Evolutionary conservation across 1,140 invertebrate species (phyloP), one percentile per base, ranked within the genome.

Genomic region (Colletes gigas): DNA sequence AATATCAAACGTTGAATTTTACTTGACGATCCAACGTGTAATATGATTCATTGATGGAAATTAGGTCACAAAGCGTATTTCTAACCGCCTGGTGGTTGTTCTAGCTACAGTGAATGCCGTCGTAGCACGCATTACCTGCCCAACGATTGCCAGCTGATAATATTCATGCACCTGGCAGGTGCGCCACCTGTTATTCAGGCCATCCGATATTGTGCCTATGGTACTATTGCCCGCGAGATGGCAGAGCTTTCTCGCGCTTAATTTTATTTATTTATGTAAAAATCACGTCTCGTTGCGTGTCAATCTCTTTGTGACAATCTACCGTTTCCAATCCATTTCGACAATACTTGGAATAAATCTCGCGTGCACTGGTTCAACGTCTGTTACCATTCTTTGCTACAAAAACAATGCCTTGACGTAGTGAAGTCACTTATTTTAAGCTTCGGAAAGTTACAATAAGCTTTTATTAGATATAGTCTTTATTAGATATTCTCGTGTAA

Each of bases 101-200:
- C 41, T 62, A 30, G 30, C 21, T 4, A 15, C 14, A 55, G 81
- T 7, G 80, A 83, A 71, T 17, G 63, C 63, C 67, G 74, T 50
- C 19, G 65, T 47, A 17, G 73, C 69, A 68, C 54, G 55, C 82
- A 21, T 79, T 59, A 47, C 44, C 59, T 73, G 39, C 44, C 14
- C 47, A 30, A 50, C 73, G 76, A 74, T 74, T 17, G 30, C 72
- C 72, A 62, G 54, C 78, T 78, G 76, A 84, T 80, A 80, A 75
- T 71, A 80, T 74, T 47, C 39, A 39, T 52, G 78, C 71, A 75
- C 71, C 71, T 67, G 73, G 66, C 73, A 85, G 77, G 67, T 76
- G 63, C 75, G 57, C 82, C 82, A 81, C 72, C 82, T 84, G 82
- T 81, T 85, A 85, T 75, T 84, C 72, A 66, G 50, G 63, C 68